phyloP scores from a whole-genome alignment of 2,888 invertebrate genomes.

The Drosophila lutescens region DNA sequence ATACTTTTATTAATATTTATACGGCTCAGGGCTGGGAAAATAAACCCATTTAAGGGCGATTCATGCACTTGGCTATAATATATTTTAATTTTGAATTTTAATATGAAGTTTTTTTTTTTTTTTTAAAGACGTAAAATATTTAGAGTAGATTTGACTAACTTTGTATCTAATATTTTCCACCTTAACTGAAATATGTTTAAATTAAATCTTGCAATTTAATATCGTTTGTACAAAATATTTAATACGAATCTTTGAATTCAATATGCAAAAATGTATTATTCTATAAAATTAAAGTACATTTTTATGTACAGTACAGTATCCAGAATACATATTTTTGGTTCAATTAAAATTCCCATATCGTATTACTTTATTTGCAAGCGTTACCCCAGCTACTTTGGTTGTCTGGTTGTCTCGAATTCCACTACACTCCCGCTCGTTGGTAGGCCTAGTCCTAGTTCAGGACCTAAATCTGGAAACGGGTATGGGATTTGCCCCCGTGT shows the following conservation, averaged over 20 bases:
- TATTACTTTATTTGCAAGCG: constrained; percentile 21
- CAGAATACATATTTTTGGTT: background rate
- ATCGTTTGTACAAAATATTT: too few relatives aligned
- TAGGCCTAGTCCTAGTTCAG: constrained; percentile 32
- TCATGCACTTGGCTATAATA: background rate
- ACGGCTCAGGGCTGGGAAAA: background rate
- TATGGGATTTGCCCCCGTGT: constrained; percentile 12
- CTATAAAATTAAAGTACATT: too few relatives aligned
- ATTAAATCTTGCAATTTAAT: too few relatives aligned
- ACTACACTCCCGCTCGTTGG: background rate
- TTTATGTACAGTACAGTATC: too few relatives aligned
- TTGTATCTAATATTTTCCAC: too few relatives aligned
- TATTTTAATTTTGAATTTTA: background rate
- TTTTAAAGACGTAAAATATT: too few relatives aligned
- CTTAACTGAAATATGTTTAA: too few relatives aligned
- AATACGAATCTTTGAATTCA: too few relatives aligned
- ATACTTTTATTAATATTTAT: constrained; percentile 9
- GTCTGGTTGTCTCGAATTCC: constrained; percentile 10
- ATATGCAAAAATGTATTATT: too few relatives aligned
- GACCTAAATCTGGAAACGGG: constrained; percentile 19
- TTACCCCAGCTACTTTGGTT: constrained; percentile 4
- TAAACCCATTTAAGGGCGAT: background rate
- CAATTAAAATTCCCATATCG: constrained; percentile 27
- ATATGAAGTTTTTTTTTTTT: too few relatives aligned
- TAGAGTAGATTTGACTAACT: too few relatives aligned